phyloP scores from a whole-genome alignment of 2,888 invertebrate genomes.

The Athetis lepigone region DNA sequence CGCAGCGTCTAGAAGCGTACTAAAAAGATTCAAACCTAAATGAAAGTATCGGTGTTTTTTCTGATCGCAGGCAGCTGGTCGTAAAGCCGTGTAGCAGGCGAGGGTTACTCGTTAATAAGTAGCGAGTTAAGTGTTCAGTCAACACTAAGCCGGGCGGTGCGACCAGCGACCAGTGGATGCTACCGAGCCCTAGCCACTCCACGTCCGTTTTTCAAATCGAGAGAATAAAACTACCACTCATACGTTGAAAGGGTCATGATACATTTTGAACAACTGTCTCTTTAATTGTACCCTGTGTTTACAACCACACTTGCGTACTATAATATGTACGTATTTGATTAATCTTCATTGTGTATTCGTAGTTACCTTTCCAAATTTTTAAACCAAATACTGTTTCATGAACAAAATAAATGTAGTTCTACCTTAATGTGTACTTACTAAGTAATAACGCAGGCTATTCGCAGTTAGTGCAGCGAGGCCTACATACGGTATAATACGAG shows the following conservation, averaged over 20 bases:
- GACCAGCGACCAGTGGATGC: constrained; percentile 20
- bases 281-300: too few relatives aligned
- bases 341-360: too few relatives aligned
- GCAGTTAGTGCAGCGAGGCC: background rate
- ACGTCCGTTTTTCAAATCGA: constrained; percentile 26
- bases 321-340: too few relatives aligned
- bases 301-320: too few relatives aligned
- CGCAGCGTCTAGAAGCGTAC: background rate
- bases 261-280: constrained; percentile 25
- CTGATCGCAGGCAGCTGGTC: background rate
- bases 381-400: too few relatives aligned
- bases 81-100: constrained; percentile 16
- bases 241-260: constrained; percentile 39
- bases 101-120: constrained; percentile 40
- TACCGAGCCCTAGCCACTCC: constrained; percentile 17
- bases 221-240: constrained; percentile 27
- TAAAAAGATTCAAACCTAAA: constrained; percentile 17
- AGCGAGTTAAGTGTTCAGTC: constrained; percentile 52
- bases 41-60: constrained; percentile 10
- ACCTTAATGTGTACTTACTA: background rate
- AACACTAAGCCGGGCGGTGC: constrained; percentile 44
- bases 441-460: constrained; percentile 1
- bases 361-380: too few relatives aligned
- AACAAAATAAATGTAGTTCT: background rate
- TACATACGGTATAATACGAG: constrained; percentile 6